A percentile compares a stretch with the other conserved stretches of the same genome.
Evolutionary conservation across 53 echinoderm and acorn worm species (phyloP).

Genomic region (Luidia sarsii): DNA sequence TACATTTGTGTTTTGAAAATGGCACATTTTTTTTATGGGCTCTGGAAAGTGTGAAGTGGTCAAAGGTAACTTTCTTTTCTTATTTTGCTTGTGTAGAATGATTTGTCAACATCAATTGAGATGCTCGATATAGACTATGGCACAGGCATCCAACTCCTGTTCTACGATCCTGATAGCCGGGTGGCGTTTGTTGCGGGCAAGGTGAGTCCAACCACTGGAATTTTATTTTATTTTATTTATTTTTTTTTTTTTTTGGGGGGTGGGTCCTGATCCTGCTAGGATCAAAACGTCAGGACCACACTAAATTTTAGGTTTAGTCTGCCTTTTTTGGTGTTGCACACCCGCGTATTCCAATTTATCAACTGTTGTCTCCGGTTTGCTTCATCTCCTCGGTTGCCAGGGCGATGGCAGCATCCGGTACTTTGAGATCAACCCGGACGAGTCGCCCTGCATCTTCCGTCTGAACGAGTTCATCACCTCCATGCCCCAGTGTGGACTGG

Average conservation of each 20-base stretch:
- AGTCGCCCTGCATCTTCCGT: conserved; percentile 71
- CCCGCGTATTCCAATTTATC: too few species aligned
- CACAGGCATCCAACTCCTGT: conserved; percentile 80
- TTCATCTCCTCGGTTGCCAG: conserved; percentile 26
- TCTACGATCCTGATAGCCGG: conserved; percentile 76
- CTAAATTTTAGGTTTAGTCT: too few species aligned
- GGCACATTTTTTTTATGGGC: too few species aligned
- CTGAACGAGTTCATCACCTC: conserved; percentile 73
- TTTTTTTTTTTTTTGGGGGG: too few species aligned
- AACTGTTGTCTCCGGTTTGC: too few species aligned
- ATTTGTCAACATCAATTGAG: conserved; percentile 58
- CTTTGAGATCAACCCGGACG: conserved; percentile 75
- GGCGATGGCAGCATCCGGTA: conserved; percentile 93
- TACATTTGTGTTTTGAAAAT: too few species aligned
- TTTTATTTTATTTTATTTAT: too few species aligned
- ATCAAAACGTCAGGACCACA: too few species aligned
- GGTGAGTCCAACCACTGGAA: conserved; percentile 72
- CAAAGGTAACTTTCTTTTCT: background rate
- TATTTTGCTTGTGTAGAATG: conserved; percentile 47
- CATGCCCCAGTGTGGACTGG: conserved; percentile 87
- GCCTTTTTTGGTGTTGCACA: too few species aligned
- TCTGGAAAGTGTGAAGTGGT: too few species aligned
- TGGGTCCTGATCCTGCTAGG: too few species aligned
- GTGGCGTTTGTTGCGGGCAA: conserved; percentile 88
- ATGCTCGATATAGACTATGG: conserved; percentile 61